Conservation (phyloP, 2,797 vertebrate species). For the Gallirallus australis region DNA sequence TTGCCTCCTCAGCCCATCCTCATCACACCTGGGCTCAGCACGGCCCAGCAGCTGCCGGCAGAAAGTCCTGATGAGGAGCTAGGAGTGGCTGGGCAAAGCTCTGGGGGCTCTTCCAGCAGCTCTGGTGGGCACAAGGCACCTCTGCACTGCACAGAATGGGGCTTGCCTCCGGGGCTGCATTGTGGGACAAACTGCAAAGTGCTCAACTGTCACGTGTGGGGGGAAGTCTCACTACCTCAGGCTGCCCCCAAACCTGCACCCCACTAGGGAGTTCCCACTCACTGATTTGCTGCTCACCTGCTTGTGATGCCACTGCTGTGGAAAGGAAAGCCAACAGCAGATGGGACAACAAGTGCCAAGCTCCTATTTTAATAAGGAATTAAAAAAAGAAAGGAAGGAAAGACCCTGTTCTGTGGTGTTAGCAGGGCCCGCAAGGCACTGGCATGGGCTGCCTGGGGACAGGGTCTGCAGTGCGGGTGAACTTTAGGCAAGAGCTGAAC, state of each 20-base stretch:
- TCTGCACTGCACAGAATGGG: not conserved
- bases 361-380: not conserved
- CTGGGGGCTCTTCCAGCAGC: not conserved
- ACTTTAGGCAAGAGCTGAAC: not conserved
- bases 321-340: not conserved
- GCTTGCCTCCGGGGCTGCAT: not conserved
- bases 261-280: fast-evolving
- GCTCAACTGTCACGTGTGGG: no score
- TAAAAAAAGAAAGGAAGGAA: not conserved
- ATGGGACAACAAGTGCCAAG: not conserved
- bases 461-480: not conserved
- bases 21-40: not conserved
- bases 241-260: not conserved
- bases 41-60: not conserved
- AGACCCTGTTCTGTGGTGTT: not conserved
- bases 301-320: not conserved
- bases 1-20: not conserved
- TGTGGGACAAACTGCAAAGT: not conserved
- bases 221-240: not conserved
- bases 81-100: not conserved
- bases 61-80: fast-evolving
- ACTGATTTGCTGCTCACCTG: not conserved
- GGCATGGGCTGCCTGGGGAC: not conserved
- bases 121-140: not conserved
- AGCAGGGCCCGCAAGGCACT: not conserved